These are phyloP conservation scores for Dinocampus coccinellae DNA, from an alignment of 2,888 invertebrate genomes.

Conservation along the genomic window DNA sequence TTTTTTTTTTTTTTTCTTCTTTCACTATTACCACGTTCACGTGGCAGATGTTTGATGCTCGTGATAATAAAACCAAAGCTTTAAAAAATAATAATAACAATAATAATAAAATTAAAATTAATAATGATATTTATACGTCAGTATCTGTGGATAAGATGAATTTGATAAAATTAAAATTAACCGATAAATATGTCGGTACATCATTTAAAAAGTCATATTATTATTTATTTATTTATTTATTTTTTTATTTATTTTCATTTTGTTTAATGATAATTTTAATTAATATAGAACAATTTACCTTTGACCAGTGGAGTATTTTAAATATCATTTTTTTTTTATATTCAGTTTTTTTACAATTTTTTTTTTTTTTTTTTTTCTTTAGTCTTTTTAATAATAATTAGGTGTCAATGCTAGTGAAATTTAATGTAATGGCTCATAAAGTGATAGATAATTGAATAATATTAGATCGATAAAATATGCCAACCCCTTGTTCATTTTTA, in stretches of 20 bases:
- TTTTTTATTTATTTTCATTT: background rate
- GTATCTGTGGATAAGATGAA: background rate
- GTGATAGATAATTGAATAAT: conserved; percentile 43
- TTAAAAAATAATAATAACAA: no score
- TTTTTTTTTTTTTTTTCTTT: background rate
- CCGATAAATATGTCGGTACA: no score
- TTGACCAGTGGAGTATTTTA: background rate
- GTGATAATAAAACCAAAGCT: conserved; percentile 47
- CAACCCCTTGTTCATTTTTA: background rate
- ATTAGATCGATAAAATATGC: conserved; percentile 17
- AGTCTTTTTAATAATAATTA: background rate
- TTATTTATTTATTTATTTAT: no score
- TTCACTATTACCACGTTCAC: conserved; percentile 33
- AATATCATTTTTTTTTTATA: no score
- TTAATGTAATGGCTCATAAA: conserved; percentile 44
- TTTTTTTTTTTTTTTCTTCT: conserved; percentile 23
- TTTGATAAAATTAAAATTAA: background rate
- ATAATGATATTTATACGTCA: background rate
- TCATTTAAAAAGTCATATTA: no score
- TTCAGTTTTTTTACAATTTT: background rate
- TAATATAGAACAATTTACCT: background rate
- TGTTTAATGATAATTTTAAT: background rate
- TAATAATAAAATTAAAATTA: no score
- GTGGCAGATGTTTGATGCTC: conserved; percentile 56
- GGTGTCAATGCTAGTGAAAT: background rate